These are phyloP conservation scores for Mastomys coucha DNA, from an alignment of 2,113 vertebrate genomes.

Conservation along the genomic window DNA sequence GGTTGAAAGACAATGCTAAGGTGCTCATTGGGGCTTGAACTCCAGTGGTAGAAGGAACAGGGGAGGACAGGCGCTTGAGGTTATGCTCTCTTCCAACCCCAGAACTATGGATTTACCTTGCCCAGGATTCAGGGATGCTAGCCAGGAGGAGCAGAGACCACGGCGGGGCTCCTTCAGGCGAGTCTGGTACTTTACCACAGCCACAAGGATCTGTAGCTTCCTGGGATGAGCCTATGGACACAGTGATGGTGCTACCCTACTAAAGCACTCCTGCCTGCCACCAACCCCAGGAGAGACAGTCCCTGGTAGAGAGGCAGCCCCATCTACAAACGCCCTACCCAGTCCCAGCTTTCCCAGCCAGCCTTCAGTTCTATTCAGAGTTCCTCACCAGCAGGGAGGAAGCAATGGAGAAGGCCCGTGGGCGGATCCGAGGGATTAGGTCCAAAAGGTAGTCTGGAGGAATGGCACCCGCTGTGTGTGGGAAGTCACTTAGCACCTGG, in stretches of 20 bases:
- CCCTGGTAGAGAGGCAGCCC: background rate
- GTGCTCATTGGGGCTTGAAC: background rate
- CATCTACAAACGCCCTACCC: rapidly evolving
- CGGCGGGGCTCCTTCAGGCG: slow-evolving; percentile 89
- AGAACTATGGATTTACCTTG: slow-evolving; percentile 85
- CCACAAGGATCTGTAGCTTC: slow-evolving; percentile 94
- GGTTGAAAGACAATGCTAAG: background rate
- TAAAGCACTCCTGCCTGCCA: background rate
- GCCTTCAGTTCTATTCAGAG: too few species aligned
- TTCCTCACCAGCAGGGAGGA: slow-evolving; percentile 92
- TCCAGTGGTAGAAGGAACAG: rapidly evolving
- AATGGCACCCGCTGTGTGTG: slow-evolving; percentile 89
- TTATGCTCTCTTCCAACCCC: background rate
- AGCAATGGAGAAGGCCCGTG: slow-evolving; percentile 96
- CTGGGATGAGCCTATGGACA: slow-evolving; percentile 88
- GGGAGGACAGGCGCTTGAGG: background rate
- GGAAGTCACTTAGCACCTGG: slow-evolving; percentile 95
- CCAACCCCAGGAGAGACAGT: background rate
- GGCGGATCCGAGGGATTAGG: slow-evolving; percentile 94
- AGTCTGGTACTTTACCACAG: slow-evolving; percentile 94
- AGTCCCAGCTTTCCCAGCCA: background rate
- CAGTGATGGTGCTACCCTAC: rapidly evolving
- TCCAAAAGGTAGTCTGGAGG: slow-evolving; percentile 92
- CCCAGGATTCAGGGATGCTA: slow-evolving; percentile 92
- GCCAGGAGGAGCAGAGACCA: slow-evolving; percentile 96